Evolutionary conservation across 2,888 invertebrate species (phyloP).

Genomic region (Xestia rhomboidea): DNA sequence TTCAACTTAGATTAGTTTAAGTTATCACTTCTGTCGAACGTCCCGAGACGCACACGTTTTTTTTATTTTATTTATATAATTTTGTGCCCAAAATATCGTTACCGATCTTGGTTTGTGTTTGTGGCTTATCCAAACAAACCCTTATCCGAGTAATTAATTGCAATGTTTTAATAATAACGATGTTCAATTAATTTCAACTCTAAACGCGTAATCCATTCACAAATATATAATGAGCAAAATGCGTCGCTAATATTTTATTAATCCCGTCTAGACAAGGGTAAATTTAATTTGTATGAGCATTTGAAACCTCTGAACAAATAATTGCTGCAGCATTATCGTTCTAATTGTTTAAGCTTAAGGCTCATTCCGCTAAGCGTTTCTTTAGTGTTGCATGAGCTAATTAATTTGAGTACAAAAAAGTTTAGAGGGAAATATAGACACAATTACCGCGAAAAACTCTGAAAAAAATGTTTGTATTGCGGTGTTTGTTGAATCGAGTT

Average conservation of each 20-base stretch:
- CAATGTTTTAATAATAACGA: constrained; percentile 5
- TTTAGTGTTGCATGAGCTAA: background rate
- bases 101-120: background rate
- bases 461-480: background rate
- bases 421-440: background rate
- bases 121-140: background rate
- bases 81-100: too few relatives aligned
- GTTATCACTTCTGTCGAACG: too few relatives aligned
- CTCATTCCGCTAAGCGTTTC: constrained; percentile 23
- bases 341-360: constrained; percentile 12
- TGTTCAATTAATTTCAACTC: constrained; percentile 30
- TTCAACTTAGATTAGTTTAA: too few relatives aligned
- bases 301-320: constrained; percentile 36
- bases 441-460: background rate
- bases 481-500: background rate
- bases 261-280: constrained; percentile 47
- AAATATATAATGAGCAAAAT: constrained; percentile 29
- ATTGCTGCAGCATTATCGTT: constrained; percentile 6
- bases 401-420: background rate
- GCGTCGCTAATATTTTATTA: constrained; percentile 34
- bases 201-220: constrained; percentile 23
- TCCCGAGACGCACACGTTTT: too few relatives aligned
- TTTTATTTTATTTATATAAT: background rate
- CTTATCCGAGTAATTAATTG: background rate
- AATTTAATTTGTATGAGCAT: constrained; percentile 39